phyloP scores from a whole-genome alignment of 2,797 vertebrate species.

The Ambastaia sidthimunki region DNA sequence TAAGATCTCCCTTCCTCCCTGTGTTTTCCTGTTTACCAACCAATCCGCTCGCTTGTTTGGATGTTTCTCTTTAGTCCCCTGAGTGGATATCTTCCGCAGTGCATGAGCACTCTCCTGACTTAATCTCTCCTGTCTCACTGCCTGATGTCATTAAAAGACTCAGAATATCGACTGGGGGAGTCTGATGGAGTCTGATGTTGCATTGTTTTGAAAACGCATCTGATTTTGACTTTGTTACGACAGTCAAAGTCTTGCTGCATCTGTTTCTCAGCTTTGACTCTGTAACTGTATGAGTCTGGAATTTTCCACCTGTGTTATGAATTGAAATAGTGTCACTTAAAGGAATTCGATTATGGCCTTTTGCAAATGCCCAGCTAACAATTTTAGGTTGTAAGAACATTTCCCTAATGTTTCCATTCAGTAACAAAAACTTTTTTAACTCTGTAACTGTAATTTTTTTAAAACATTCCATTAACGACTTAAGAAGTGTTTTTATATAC shows the following conservation, averaged over 20 bases:
- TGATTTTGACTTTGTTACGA: slow-evolving; percentile 69
- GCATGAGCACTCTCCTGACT: slow-evolving; percentile 61
- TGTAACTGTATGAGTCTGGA: slow-evolving; percentile 58
- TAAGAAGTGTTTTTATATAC: too few relatives aligned
- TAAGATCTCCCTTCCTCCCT: slow-evolving; percentile 75
- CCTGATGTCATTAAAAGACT: slow-evolving; percentile 75
- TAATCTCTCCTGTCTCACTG: slow-evolving; percentile 61
- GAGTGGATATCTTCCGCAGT: slow-evolving; percentile 74
- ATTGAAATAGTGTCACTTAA: slow-evolving; percentile 71
- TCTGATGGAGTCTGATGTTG: slow-evolving; percentile 66
- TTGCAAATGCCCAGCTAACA: slow-evolving; percentile 21
- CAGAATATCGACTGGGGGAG: slow-evolving; percentile 74
- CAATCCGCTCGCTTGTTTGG: slow-evolving; percentile 69
- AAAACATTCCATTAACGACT: too few relatives aligned
- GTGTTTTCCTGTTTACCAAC: slow-evolving; percentile 81
- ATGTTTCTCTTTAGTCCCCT: slow-evolving; percentile 75
- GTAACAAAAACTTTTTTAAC: too few relatives aligned
- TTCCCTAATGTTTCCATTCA: too few relatives aligned
- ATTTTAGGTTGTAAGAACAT: too few relatives aligned
- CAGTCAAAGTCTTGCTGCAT: slow-evolving; percentile 17
- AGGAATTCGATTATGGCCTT: slow-evolving; percentile 67
- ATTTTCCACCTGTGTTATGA: slow-evolving; percentile 66
- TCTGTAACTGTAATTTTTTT: too few relatives aligned
- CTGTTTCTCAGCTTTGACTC: slow-evolving; percentile 38
- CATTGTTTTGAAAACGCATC: slow-evolving; percentile 73